Conservation (phyloP, 2,113 vertebrate genomes). For the Otocyon megalotis region DNA sequence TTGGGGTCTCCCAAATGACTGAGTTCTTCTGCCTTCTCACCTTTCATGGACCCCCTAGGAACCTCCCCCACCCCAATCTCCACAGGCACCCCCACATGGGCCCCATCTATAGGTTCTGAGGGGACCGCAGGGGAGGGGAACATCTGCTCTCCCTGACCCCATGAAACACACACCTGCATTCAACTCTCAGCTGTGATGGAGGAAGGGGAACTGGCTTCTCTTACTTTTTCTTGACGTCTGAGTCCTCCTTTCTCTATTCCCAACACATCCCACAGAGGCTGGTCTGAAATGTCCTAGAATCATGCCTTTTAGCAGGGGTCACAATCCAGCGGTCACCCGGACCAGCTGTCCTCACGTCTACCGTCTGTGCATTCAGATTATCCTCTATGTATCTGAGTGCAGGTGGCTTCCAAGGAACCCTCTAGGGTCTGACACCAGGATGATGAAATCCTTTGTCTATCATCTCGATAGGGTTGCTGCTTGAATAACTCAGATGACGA, state of each 20-base stretch:
- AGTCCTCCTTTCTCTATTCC: neutral
- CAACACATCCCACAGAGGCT: neutral
- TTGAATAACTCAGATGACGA: conserved; percentile 2
- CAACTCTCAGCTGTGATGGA: neutral
- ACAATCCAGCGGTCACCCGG: neutral
- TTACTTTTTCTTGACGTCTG: conserved; percentile 30
- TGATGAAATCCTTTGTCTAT: neutral
- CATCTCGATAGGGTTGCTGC: neutral
- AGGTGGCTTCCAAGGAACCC: neutral
- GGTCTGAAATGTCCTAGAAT: neutral
- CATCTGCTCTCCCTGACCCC: neutral
- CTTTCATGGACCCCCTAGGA: neutral
- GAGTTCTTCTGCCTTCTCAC: neutral
- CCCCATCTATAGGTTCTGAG: neutral
- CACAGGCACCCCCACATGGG: neutral
- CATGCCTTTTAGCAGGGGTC: neutral
- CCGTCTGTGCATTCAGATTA: neutral
- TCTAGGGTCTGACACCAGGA: neutral
- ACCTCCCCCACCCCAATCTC: neutral
- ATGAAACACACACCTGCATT: neutral
- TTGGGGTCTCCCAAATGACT: neutral
- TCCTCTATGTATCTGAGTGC: neutral
- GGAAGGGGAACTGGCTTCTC: conserved; percentile 25
- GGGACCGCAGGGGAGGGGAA: neutral
- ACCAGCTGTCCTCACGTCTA: neutral